A percentile compares a stretch with the other conserved stretches of the same genome.
These are phyloP conservation scores for Conus betulinus DNA, from an alignment of 1,140 invertebrate genomes.

Conservation along the genomic window DNA sequence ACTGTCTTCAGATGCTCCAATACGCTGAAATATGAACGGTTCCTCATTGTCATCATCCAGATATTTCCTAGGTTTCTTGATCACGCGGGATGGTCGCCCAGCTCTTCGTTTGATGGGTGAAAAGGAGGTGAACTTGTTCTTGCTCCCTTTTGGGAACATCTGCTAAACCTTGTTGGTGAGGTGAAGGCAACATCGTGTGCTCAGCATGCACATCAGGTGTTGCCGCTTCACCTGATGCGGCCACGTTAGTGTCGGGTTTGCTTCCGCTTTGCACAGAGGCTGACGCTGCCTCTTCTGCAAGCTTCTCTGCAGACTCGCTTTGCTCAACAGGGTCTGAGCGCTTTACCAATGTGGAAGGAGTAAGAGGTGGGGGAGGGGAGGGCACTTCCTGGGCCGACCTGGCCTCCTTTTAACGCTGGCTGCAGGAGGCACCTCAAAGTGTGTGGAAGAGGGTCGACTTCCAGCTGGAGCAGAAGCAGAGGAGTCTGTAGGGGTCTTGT, in stretches of 20 bases:
- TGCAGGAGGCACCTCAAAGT: neutral
- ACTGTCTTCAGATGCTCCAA: neutral
- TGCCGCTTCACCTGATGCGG: too few relatives aligned
- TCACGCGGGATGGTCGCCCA: neutral
- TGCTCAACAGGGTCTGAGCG: neutral
- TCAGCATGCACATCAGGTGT: too few relatives aligned
- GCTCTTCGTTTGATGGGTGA: neutral
- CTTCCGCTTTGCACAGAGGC: neutral
- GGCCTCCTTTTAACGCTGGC: neutral
- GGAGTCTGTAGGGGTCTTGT: neutral
- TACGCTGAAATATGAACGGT: neutral
- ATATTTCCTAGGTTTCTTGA: slow-evolving; percentile 23
- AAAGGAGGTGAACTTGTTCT: neutral
- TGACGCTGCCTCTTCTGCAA: neutral
- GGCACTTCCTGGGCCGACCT: neutral
- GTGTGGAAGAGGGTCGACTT: neutral
- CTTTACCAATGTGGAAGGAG: neutral
- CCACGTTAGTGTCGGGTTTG: too few relatives aligned
- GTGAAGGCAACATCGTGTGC: too few relatives aligned
- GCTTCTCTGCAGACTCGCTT: neutral
- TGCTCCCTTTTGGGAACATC: neutral
- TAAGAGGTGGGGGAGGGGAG: neutral
- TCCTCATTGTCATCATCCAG: neutral
- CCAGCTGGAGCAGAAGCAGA: neutral
- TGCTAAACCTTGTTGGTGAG: neutral